A percentile compares a stretch with the other conserved stretches of the same genome.
These are phyloP conservation scores for Stenopsyche tienmushanensis DNA, from an alignment of 1,140 invertebrate genomes.

Conservation along the genomic window DNA sequence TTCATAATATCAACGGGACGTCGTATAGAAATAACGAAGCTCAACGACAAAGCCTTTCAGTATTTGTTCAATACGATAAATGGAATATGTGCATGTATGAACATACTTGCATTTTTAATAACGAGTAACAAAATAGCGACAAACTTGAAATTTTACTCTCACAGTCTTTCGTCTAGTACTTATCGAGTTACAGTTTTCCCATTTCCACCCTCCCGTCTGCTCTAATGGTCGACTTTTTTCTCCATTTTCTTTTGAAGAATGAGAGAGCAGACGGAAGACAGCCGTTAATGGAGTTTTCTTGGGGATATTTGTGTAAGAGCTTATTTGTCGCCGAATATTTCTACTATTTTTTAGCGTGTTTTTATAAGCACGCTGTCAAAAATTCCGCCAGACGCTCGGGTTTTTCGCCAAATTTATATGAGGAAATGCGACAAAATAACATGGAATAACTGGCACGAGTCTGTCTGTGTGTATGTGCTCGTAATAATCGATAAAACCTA, in stretches of 20 bases:
- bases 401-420: no score
- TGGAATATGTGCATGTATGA: no score
- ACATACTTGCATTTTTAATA: no score
- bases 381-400: no score
- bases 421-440: no score
- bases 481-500: not conserved
- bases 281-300: constrained; percentile 15
- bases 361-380: not conserved
- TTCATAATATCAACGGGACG: not conserved
- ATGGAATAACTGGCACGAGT: not conserved
- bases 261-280: constrained; percentile 7
- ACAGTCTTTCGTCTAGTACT: constrained; percentile 11
- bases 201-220: not conserved
- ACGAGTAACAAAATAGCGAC: no score
- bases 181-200: constrained; percentile 22
- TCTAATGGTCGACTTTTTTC: constrained; percentile 17
- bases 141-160: no score
- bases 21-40: not conserved
- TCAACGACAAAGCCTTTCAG: not conserved
- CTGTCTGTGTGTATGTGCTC: not conserved
- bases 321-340: constrained; percentile 8
- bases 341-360: not conserved
- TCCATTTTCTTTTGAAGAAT: constrained; percentile 19
- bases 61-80: no score
- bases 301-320: constrained; percentile 19